Conservation (phyloP, 2,113 vertebrate species). For the Parotia lawesii region DNA sequence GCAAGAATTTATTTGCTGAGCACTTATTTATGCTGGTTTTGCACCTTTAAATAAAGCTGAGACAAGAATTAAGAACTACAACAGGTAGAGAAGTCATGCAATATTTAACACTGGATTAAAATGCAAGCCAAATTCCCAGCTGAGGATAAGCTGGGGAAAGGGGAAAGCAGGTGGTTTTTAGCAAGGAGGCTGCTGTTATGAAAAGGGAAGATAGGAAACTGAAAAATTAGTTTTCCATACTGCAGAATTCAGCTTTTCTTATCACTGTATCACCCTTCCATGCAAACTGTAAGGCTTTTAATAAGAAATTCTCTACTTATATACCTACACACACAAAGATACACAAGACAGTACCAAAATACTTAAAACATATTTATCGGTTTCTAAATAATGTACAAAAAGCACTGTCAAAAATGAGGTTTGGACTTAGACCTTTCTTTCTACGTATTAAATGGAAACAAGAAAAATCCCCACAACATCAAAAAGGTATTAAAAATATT, state of each 20-base stretch:
- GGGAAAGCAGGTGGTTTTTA: not conserved
- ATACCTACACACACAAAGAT: not conserved
- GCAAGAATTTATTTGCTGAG: slow-evolving; percentile 66
- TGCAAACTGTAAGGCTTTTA: not conserved
- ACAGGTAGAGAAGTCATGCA: slow-evolving; percentile 69
- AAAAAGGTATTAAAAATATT: not conserved
- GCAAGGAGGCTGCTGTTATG: not conserved
- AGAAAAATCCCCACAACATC: not conserved
- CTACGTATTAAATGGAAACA: not conserved
- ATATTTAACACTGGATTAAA: slow-evolving; percentile 37
- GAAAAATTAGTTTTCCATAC: not conserved
- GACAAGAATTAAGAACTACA: slow-evolving; percentile 63
- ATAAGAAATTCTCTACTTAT: not conserved
- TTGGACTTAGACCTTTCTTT: not conserved
- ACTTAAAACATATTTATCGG: not conserved
- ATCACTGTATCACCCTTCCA: not conserved
- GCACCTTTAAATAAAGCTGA: slow-evolving; percentile 72
- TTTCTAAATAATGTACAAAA: not conserved
- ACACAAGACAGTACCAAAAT: not conserved
- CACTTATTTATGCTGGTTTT: slow-evolving; percentile 59
- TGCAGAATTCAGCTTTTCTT: not conserved
- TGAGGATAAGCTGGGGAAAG: not conserved
- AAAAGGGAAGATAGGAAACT: not conserved
- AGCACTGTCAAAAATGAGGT: not conserved
- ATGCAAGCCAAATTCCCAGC: slow-evolving; percentile 27